phyloP scores from a whole-genome alignment of 2,888 invertebrate species.

The Leptinotarsa rubiginosa region DNA sequence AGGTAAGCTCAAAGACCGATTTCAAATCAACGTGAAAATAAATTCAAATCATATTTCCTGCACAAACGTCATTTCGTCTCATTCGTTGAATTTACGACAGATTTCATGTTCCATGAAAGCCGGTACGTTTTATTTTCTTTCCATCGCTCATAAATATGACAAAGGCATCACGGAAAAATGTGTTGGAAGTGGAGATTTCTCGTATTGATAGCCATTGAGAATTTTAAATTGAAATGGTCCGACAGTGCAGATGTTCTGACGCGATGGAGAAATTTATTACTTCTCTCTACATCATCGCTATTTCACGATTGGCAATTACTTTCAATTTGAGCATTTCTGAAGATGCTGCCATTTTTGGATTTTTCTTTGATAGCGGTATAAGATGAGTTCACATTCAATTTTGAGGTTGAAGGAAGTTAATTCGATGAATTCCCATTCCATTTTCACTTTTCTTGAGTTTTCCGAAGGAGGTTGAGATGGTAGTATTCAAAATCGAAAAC shows the following conservation, averaged over 20 bases:
- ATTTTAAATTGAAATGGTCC: constrained; percentile 18
- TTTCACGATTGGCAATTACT: not conserved
- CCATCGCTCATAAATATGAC: constrained; percentile 51
- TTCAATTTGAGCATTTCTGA: not conserved
- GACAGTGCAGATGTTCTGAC: not conserved
- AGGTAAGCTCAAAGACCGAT: constrained; percentile 32
- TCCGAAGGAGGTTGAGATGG: too few species aligned
- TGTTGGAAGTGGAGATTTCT: constrained; percentile 27
- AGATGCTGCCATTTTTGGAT: not conserved
- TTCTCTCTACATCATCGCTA: not conserved
- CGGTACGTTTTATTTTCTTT: constrained; percentile 52
- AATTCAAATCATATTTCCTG: constrained; percentile 56
- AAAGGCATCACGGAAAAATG: constrained; percentile 32
- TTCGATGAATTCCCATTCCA: too few species aligned
- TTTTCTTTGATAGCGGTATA: too few species aligned
- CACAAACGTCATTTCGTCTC: constrained; percentile 56
- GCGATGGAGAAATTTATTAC: not conserved
- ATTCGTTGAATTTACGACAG: constrained; percentile 63
- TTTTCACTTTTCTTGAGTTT: too few species aligned
- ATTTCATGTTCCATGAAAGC: constrained; percentile 57
- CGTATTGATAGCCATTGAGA: constrained; percentile 29
- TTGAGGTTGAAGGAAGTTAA: too few species aligned
- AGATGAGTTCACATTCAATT: too few species aligned
- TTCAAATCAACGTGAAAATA: constrained; percentile 42
- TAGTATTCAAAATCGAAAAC: too few species aligned